Percentiles rank a stretch among this genome's conserved stretches.
These are phyloP conservation scores for Trinorchestia longiramus DNA, from an alignment of 1,140 invertebrate species.

Conservation along the genomic window DNA sequence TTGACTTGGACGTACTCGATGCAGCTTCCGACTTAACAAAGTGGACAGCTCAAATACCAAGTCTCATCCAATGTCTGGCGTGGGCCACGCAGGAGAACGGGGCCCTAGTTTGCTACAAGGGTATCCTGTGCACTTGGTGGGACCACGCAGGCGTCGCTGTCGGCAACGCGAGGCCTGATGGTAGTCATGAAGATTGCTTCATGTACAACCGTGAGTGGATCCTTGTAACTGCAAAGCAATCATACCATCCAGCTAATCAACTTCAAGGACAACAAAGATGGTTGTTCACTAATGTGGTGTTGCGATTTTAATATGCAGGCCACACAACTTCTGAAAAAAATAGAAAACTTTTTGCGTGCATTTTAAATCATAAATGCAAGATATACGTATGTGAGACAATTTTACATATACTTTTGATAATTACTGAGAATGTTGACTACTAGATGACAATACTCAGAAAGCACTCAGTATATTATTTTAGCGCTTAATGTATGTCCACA, in stretches of 20 bases:
- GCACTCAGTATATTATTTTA: too few relatives aligned
- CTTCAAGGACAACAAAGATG: not conserved
- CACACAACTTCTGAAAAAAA: too few relatives aligned
- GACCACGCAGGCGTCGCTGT: not conserved
- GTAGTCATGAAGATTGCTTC: not conserved
- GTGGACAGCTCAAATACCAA: not conserved
- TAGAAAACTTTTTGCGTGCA: too few relatives aligned
- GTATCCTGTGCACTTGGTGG: not conserved
- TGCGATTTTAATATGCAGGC: too few relatives aligned
- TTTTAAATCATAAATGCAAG: too few relatives aligned
- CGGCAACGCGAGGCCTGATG: not conserved
- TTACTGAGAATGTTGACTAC: too few relatives aligned
- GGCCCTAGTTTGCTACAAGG: not conserved
- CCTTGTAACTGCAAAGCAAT: not conserved
- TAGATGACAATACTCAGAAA: too few relatives aligned
- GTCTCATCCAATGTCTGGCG: not conserved
- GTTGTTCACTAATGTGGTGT: too few relatives aligned
- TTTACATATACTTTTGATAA: too few relatives aligned
- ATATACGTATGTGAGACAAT: too few relatives aligned
- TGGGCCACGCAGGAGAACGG: not conserved
- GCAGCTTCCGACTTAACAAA: not conserved
- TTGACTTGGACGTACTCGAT: not conserved
- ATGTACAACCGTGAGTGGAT: not conserved
- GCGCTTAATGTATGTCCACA: too few relatives aligned
- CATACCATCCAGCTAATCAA: not conserved